Evolutionary conservation across 2,888 invertebrate genomes (phyloP), one percentile per base, ranked within the genome.

Genomic region (Patella caerulea): DNA sequence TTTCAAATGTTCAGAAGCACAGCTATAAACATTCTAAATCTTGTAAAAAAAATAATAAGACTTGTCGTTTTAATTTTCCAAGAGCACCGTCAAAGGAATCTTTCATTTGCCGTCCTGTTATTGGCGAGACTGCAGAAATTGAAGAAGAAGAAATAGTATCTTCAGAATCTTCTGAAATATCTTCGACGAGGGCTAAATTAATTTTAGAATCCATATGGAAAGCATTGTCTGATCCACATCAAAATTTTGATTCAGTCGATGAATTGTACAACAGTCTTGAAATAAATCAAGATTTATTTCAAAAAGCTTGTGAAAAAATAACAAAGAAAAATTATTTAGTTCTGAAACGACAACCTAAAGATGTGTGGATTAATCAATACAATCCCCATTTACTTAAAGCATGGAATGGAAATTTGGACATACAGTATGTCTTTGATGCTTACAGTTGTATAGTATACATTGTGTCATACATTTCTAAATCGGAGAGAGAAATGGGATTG

Each of bases 381-480:
- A 79, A 79, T 73, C 72, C 71, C 53, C 4, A 74, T 14, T 45
- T 82, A 55, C 72, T 80, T 11, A 59, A 45, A 70, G 76, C 72
- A n/a, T 80, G 79, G 75, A 77, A 79, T 29, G 76, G 72, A 15
- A 79, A 80, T 45, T 69, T 81, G 59, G 78, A 81, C 53, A 76
- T 79, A 12, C 81, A 81, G 69, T 81, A 72, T 12, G 77, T 80
- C 14, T 69, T 77, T 54, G 78, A 80, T 72, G 77, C 79, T 17
- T 82, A 77, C 72, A 71, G 75, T 17, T 85, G 85, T 81, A 82
- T 83, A 29, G 76, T 81, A 12, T 85, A 84, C 29, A 84, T 85
- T 72, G 80, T 84, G 0, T 81, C 83, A 9, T 83, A 84, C 74
- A 83, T 85, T 34, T 82, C 82, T 9, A 85, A 85, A 77, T 77